A percentile compares a stretch with the other conserved stretches of the same genome.
phyloP scores from a whole-genome alignment of 1,140 invertebrate genomes.

The Belonocnema kinseyi region DNA sequence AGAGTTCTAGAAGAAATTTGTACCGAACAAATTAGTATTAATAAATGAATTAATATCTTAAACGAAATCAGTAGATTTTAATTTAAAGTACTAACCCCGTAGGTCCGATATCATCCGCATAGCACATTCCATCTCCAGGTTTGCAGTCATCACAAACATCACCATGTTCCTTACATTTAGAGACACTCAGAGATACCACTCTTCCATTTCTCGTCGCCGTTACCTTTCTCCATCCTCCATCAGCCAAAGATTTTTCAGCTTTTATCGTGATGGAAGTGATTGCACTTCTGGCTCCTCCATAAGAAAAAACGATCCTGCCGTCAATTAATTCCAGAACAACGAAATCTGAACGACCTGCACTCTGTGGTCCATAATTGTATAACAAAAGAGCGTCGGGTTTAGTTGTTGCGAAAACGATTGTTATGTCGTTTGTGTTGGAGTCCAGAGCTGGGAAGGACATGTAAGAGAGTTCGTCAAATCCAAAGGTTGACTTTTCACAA shows the following conservation, averaged over 20 bases:
- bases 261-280: conserved; percentile 86
- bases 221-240: conserved; percentile 94
- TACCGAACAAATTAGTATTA: conserved; percentile 31
- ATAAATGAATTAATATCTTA: conserved; percentile 15
- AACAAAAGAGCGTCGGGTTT: conserved; percentile 90
- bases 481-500: conserved; percentile 92
- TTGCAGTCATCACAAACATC: conserved; percentile 90
- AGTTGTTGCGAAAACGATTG: conserved; percentile 92
- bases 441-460: conserved; percentile 91
- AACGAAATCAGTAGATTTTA: conserved; percentile 29
- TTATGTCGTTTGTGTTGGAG: conserved; percentile 92
- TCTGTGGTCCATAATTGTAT: conserved; percentile 92
- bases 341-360: conserved; percentile 92
- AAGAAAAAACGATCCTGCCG: conserved; percentile 90
- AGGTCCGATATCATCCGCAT: conserved; percentile 88
- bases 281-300: conserved; percentile 89
- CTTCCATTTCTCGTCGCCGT: conserved; percentile 92
- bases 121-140: conserved; percentile 87
- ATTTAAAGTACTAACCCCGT: conserved; percentile 81
- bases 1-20: conserved; percentile 81
- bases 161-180: conserved; percentile 88
- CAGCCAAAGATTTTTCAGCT: conserved; percentile 81
- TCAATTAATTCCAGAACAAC: conserved; percentile 91
- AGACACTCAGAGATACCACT: conserved; percentile 89
- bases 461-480: conserved; percentile 92